Base-by-base conservation (phyloP, 2,113 vertebrate species). In the Microtus richardsoni region DNA sequence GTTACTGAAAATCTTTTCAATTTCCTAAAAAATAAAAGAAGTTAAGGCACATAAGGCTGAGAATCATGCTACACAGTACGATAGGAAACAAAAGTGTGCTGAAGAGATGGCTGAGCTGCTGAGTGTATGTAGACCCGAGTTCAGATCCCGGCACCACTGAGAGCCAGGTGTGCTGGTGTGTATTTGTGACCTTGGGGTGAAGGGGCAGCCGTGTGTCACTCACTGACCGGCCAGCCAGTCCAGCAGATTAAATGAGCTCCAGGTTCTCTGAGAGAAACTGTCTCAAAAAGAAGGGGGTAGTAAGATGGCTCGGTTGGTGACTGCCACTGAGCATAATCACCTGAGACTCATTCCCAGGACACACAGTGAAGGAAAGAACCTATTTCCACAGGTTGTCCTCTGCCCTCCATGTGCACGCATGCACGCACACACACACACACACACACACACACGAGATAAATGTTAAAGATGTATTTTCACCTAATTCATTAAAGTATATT, bases 1-100 rank as follows among this genome's bases (percentile, higher is more conserved):
- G 98, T 99, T 99, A 98, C 99, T 99, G 98, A 99, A 99, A 95
- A 99, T 99, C 97, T 99, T 98, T 89, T 99, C 99, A 36, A 99
- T 99, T 62, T 99, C 99, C 99, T 99, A 71, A 97, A 70, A 96
- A 94, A 94, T 58, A 92, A 64, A 88, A 71, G 21, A 58, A 54
- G n/a, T 74, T 85, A 94, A 91, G 28, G 33, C 1, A 58, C 52
- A 0, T 39, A 16, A 97, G 66, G 47, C 24, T 91, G 44, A 94
- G 77, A 95, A 91, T 78, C 84, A 36, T 89, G 41, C 58, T 60
- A 39, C 85, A 86, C 85, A 52, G 71, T 91, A 74, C 44, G 87
- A 83, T 54, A 36, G 33, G 47, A 94, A 88, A 78, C 3, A 44
- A 28, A 44, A 75, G 44, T 4, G 17, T 33, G 12, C 30, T 70